Evolutionary conservation across 2,888 invertebrate species (phyloP).

Genomic region (Unio pictorum): DNA sequence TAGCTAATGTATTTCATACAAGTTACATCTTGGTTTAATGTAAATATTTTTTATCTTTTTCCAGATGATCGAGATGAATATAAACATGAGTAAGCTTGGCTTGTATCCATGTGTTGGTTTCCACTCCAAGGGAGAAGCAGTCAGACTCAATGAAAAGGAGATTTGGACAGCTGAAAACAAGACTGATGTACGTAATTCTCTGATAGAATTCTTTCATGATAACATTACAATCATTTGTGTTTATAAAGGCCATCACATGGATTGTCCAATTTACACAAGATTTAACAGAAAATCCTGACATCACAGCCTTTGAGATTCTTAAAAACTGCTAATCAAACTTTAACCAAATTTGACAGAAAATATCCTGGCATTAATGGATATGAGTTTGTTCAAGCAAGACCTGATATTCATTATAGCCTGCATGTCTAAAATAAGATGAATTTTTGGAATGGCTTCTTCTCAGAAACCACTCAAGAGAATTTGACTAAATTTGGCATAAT

Average conservation of each 20-base stretch:
- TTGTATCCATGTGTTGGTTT: slow-evolving; percentile 53
- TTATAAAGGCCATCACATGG: neutral
- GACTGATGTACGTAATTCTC: slow-evolving; percentile 25
- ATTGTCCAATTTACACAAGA: no score
- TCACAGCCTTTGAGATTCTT: no score
- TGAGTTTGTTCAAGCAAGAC: no score
- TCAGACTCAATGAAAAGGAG: slow-evolving; percentile 51
- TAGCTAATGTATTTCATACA: neutral
- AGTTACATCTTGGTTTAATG: neutral
- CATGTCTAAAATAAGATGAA: no score
- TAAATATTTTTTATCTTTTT: neutral
- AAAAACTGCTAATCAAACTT: no score
- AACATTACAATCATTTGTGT: neutral
- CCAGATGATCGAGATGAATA: slow-evolving; percentile 33
- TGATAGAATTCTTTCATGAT: neutral
- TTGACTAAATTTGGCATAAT: no score
- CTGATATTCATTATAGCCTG: no score
- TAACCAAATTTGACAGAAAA: no score
- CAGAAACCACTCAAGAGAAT: no score
- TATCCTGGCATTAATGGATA: no score
- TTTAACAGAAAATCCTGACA: no score
- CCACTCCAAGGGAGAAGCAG: slow-evolving; percentile 55
- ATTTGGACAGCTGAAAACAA: slow-evolving; percentile 47
- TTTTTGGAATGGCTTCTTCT: no score
- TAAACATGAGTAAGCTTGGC: slow-evolving; percentile 45